Evolutionary conservation across 2,888 invertebrate genomes (phyloP).

Genomic region (Trachelus iudaicus): DNA sequence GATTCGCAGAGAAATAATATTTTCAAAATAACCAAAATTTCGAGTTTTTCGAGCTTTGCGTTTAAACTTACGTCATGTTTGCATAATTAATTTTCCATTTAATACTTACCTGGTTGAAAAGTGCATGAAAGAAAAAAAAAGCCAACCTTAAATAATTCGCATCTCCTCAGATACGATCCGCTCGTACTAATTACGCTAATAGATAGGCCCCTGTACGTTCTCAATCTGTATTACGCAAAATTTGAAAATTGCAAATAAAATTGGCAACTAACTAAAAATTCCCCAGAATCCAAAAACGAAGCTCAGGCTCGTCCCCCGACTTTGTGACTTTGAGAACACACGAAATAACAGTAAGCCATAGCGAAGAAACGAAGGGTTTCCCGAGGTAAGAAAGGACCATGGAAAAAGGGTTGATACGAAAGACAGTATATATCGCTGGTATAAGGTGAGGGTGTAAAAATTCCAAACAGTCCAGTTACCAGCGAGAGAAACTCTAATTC

Average conservation of each 20-base stretch:
- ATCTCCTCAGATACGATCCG: too few species aligned
- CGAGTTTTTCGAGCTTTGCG: too few species aligned
- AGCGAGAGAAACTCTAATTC: slow-evolving; percentile 52
- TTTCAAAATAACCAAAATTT: neutral
- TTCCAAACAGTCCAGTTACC: slow-evolving; percentile 48
- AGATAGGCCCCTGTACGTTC: neutral
- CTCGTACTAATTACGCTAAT: too few species aligned
- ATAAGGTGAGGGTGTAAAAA: slow-evolving; percentile 49
- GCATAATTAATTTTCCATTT: neutral
- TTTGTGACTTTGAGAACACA: neutral
- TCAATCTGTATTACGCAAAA: neutral
- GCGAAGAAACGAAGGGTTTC: neutral
- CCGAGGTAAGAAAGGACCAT: neutral
- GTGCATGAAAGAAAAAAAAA: neutral
- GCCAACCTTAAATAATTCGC: too few species aligned
- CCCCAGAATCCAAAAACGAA: neutral
- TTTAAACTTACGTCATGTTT: neutral
- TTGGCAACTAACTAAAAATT: neutral
- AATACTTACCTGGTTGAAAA: neutral
- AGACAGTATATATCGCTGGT: neutral
- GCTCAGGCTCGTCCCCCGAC: fast-evolving
- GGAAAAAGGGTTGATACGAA: neutral
- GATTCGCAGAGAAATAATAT: neutral
- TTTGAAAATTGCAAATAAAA: neutral
- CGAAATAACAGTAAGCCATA: neutral